These are phyloP conservation scores for Cosmopolites sordidus DNA, from an alignment of 2,888 invertebrate genomes.

Conservation along the genomic window DNA sequence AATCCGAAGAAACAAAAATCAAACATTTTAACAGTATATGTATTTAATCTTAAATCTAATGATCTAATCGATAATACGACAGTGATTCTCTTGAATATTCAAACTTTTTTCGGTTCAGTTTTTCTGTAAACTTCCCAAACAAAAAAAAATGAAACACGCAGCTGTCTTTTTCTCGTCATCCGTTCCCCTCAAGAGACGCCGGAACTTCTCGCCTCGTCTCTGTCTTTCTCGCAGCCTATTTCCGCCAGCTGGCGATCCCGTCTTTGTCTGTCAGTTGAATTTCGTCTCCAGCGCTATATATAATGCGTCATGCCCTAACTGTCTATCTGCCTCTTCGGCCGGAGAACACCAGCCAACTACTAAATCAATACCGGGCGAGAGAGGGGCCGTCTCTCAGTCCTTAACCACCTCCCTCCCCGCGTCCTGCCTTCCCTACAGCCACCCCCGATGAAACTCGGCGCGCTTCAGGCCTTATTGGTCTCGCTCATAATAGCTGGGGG, in stretches of 20 bases:
- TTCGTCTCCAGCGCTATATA: conserved; percentile 52
- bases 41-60: no score
- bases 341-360: conserved; percentile 50
- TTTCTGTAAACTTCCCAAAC: neutral
- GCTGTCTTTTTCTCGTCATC: conserved; percentile 27
- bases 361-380: conserved; percentile 44
- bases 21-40: no score
- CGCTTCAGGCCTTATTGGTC: conserved; percentile 18
- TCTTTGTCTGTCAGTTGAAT: conserved; percentile 28
- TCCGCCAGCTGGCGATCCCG: neutral
- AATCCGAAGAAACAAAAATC: no score
- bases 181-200: conserved; percentile 16
- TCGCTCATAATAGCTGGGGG: conserved; percentile 18
- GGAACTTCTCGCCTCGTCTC: neutral
- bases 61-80: no score
- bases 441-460: neutral
- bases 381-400: conserved; percentile 19
- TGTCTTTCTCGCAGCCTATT: neutral
- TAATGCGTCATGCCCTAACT: conserved; percentile 50
- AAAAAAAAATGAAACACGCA: conserved; percentile 6
- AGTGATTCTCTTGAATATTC: no score
- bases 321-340: conserved; percentile 48
- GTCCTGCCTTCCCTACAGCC: conserved; percentile 4
- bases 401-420: conserved; percentile 6
- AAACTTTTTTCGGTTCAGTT: neutral